phyloP scores from a whole-genome alignment of 2,888 invertebrate species.

The Odontomyia ornata region DNA sequence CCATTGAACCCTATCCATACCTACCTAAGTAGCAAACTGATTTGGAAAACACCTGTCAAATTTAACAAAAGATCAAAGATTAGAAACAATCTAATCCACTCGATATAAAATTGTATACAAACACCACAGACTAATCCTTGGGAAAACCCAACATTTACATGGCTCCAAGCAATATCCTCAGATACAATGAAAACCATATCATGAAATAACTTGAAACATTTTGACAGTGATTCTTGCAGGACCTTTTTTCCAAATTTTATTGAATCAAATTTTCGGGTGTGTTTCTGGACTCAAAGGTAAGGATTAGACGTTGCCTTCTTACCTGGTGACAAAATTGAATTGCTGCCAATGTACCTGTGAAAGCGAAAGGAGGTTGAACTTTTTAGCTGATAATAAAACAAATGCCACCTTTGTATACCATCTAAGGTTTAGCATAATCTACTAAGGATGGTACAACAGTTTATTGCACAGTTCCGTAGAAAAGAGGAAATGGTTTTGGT shows the following conservation, averaged over 20 bases:
- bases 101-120: slow-evolving; percentile 21
- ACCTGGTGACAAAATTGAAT: neutral
- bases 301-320: neutral
- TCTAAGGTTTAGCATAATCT: neutral
- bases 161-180: slow-evolving; percentile 14
- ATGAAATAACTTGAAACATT: neutral
- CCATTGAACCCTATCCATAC: neutral
- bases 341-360: slow-evolving; percentile 17
- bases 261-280: slow-evolving; percentile 5
- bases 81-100: slow-evolving; percentile 12
- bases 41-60: slow-evolving; percentile 1
- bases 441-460: neutral
- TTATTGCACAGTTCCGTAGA: neutral
- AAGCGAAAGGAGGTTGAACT: slow-evolving; percentile 29
- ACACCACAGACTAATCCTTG: slow-evolving; percentile 31
- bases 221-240: neutral
- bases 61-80: neutral
- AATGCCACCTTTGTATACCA: neutral
- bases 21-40: slow-evolving; percentile 3
- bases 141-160: slow-evolving; percentile 35
- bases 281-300: neutral
- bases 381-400: slow-evolving; percentile 27
- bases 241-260: neutral
- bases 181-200: neutral
- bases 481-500: neutral